These are phyloP conservation scores for Gambusia yucatana DNA, from an alignment of 2,797 vertebrate genomes.

Conservation along the genomic window DNA sequence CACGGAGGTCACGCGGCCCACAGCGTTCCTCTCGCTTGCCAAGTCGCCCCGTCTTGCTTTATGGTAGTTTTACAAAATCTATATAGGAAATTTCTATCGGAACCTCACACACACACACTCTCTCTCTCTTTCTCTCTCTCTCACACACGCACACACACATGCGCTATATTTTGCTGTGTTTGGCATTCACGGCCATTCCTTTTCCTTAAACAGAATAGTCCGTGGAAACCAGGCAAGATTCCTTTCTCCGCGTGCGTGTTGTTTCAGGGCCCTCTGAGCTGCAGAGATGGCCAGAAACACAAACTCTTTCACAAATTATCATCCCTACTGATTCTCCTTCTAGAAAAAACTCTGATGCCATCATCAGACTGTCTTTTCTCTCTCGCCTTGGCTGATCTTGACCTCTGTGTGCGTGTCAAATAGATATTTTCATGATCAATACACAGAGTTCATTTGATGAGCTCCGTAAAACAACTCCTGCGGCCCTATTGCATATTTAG, in stretches of 20 bases:
- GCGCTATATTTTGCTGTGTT: neutral
- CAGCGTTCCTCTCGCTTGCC: neutral
- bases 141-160: too few species aligned
- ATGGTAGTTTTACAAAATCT: conserved; percentile 2
- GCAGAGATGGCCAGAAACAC: conserved; percentile 12
- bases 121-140: too few species aligned
- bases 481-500: conserved; percentile 67
- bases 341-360: neutral
- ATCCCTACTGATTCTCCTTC: neutral
- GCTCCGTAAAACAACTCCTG: conserved; percentile 48
- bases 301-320: conserved; percentile 1
- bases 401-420: conserved; percentile 20
- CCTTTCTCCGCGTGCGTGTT: conserved; percentile 39
- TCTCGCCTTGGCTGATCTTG: conserved; percentile 5
- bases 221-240: conserved; percentile 50
- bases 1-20: conserved; percentile 48
- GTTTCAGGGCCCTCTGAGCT: conserved; percentile 52
- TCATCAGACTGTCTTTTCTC: neutral
- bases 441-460: conserved; percentile 48
- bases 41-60: neutral
- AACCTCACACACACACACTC: neutral
- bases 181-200: conserved; percentile 27
- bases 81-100: neutral
- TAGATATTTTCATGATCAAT: conserved; percentile 55
- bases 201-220: conserved; percentile 41